These are phyloP conservation scores for Rhopalosiphum padi DNA, from an alignment of 1,140 invertebrate species.

Conservation along the genomic window DNA sequence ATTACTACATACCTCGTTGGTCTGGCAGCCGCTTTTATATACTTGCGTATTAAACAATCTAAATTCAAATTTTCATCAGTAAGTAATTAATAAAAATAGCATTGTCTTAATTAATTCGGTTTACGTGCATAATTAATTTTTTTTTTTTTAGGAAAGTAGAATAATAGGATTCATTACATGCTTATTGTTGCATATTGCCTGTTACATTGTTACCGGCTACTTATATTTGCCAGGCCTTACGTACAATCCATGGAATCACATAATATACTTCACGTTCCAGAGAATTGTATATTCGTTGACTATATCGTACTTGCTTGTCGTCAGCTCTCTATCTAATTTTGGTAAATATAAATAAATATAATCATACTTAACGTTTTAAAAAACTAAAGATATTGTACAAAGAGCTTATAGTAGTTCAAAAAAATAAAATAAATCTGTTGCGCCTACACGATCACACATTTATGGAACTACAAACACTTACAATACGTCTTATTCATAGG, in stretches of 20 bases:
- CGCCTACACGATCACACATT: too few relatives aligned
- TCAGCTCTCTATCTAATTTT: not conserved
- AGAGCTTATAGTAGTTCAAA: too few relatives aligned
- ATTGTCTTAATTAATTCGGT: not conserved
- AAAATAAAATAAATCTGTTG: too few relatives aligned
- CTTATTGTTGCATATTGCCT: not conserved
- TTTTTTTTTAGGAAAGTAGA: not conserved
- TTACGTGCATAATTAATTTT: not conserved
- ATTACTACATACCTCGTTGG: slow-evolving; percentile 73
- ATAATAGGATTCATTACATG: not conserved
- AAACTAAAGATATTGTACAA: too few relatives aligned
- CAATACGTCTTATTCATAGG: too few relatives aligned
- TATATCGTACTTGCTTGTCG: slow-evolving; percentile 4
- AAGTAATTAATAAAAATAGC: not conserved
- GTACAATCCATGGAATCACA: slow-evolving; percentile 26
- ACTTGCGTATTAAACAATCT: not conserved
- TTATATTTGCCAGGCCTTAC: not conserved
- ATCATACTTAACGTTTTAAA: not conserved
- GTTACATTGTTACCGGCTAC: slow-evolving; percentile 14
- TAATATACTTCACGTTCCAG: slow-evolving; percentile 22
- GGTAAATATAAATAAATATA: slow-evolving; percentile 19
- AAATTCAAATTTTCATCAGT: not conserved
- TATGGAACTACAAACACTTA: too few relatives aligned
- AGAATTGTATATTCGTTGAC: slow-evolving; percentile 16
- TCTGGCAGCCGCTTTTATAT: slow-evolving; percentile 67